Evolutionary conservation across 2,113 vertebrate genomes (phyloP).

Genomic region (Falcunculus frontatus): DNA sequence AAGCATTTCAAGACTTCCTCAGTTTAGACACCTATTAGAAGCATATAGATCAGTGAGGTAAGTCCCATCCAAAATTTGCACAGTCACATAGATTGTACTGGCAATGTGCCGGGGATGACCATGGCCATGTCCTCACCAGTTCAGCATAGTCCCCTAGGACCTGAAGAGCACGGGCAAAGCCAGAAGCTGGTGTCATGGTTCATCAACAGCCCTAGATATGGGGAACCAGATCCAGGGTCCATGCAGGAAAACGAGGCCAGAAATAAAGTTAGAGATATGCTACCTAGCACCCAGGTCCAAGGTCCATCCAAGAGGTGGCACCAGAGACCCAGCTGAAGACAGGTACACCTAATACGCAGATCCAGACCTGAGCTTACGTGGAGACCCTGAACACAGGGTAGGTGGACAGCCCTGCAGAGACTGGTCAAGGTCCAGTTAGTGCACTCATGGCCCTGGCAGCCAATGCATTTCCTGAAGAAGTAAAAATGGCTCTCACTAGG

Average conservation of each 20-base stretch:
- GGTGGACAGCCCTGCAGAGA: neutral
- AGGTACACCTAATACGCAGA: accelerated
- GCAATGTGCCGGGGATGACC: neutral
- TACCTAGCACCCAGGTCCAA: neutral
- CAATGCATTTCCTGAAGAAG: neutral
- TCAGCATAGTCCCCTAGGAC: neutral
- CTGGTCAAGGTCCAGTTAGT: neutral
- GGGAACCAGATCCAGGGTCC: neutral
- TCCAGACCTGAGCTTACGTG: neutral
- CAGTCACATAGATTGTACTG: neutral
- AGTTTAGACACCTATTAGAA: neutral
- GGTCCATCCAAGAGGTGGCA: neutral
- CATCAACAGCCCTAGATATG: neutral
- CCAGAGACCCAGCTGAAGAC: neutral
- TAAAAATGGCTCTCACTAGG: neutral
- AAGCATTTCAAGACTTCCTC: neutral
- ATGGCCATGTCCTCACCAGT: neutral
- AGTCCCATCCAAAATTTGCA: neutral
- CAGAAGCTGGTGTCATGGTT: neutral
- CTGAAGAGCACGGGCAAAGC: neutral
- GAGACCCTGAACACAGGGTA: neutral
- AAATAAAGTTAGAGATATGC: neutral
- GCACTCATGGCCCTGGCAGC: neutral
- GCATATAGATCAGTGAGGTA: neutral
- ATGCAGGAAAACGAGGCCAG: neutral